These are phyloP conservation scores for Mus spicilegus DNA, from an alignment of 2,113 vertebrate genomes.

Conservation along the genomic window DNA sequence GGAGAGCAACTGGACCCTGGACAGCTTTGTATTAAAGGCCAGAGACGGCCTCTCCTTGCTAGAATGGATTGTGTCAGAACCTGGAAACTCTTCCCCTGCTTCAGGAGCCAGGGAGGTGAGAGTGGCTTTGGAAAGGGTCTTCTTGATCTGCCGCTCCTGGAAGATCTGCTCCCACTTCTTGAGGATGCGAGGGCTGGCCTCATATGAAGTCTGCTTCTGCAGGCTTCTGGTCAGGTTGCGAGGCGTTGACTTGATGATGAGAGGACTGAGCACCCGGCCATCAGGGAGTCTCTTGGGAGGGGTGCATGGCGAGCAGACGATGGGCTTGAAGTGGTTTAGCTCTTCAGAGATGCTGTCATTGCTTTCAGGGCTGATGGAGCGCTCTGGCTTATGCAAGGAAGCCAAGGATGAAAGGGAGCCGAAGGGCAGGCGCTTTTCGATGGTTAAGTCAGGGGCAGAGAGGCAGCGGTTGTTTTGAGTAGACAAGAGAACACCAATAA, in stretches of 20 bases:
- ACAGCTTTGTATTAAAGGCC: conserved; percentile 64
- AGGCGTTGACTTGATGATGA: conserved; percentile 96
- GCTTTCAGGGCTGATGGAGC: conserved; percentile 96
- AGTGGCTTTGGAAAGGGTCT: conserved; percentile 92
- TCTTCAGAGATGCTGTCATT: conserved; percentile 99
- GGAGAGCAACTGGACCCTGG: conserved; percentile 49
- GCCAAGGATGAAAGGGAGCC: conserved; percentile 80
- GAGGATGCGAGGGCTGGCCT: conserved; percentile 94
- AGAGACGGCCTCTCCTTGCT: conserved; percentile 73
- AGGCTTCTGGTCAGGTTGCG: conserved; percentile 93
- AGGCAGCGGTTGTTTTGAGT: conserved; percentile 95
- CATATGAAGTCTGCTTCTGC: conserved; percentile 94
- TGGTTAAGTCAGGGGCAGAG: conserved; percentile 90
- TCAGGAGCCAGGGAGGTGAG: conserved; percentile 88
- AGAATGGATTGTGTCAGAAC: conserved; percentile 53
- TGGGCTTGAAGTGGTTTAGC: conserved; percentile 98
- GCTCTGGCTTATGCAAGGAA: conserved; percentile 86
- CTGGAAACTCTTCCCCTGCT: conserved; percentile 66
- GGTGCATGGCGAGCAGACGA: conserved; percentile 97
- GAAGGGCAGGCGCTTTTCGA: conserved; percentile 89
- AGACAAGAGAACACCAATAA: conserved; percentile 92
- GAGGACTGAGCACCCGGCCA: conserved; percentile 92
- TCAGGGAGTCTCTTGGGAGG: conserved; percentile 96
- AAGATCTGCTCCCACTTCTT: conserved; percentile 97
- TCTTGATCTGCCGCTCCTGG: conserved; percentile 93